Evolutionary conservation across 2,797 vertebrate species (phyloP).

Genomic region (Xiphophorus birchmanni): DNA sequence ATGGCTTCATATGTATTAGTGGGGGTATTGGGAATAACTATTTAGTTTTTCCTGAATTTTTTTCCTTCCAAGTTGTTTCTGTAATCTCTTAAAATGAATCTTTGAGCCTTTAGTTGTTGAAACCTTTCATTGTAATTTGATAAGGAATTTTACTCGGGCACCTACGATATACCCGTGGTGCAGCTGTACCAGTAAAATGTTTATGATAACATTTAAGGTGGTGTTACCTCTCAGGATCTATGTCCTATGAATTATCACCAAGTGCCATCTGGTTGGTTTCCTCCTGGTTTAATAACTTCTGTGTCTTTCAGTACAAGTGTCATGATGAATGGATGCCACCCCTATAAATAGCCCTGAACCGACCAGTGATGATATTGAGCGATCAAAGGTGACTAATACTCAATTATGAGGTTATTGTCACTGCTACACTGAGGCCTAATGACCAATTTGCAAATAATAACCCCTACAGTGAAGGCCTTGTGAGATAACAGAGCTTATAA

Average conservation of each 20-base stretch:
- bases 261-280: slow-evolving; percentile 19
- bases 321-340: neutral
- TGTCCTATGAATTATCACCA: neutral
- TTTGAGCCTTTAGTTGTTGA: neutral
- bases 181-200: neutral
- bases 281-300: slow-evolving; percentile 14
- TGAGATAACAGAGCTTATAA: slow-evolving; percentile 47
- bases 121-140: neutral
- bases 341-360: slow-evolving; percentile 37
- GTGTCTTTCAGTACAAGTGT: slow-evolving; percentile 15
- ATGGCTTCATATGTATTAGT: neutral
- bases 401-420: slow-evolving; percentile 39
- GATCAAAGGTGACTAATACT: slow-evolving; percentile 44
- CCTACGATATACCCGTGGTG: neutral
- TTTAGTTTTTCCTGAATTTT: neutral
- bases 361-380: slow-evolving; percentile 15
- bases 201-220: neutral
- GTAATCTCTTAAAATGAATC: neutral
- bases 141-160: neutral
- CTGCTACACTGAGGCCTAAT: slow-evolving; percentile 36
- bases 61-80: neutral
- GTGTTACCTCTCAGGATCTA: neutral
- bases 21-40: neutral
- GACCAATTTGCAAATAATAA: slow-evolving; percentile 52
- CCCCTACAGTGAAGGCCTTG: slow-evolving; percentile 16